Base-by-base conservation (phyloP, 2,888 invertebrate species). In the Ormia ochracea region DNA sequence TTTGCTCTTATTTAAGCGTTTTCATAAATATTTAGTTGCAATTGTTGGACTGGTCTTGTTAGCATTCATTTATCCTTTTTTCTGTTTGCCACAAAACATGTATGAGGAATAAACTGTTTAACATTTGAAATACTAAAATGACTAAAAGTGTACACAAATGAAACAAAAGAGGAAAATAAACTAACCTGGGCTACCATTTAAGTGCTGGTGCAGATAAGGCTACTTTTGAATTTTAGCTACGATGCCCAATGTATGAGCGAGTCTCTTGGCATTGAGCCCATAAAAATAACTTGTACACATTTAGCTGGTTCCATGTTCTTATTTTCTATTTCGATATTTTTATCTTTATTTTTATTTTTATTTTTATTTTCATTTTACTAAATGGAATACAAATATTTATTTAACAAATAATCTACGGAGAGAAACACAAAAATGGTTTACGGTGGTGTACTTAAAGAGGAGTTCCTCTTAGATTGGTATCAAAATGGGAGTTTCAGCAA, bases 181-280 rank as follows among this genome's bases (percentile, higher is more conserved):
- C 9, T 33, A 17, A 65, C 14, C 21, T 31, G 33, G 14, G 21
- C 4, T 41, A 31, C 21, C 19, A 66, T n/a, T 66, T 54, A 9
- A 41, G 54, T 23, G 19, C 7, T 59, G 38, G 14, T 21, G 31
- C 3, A 0, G 17, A 61, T n/a, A 50, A 41, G 41, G 41, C 21
- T 33, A 21, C 14, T 38, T 50, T 41, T 48, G n/a, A 5, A 10
- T 1, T 17, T 41, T 41, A 36, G 28, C 21, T 19, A 61, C n/a
- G 17, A 41, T n/a, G 45, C 9, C n/a, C 17, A 26, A 41, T 21
- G 23, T n/a, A 21, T 31, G 52, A 17, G 14, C 14, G 9, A 23
- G 45, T 14, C 1, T 65, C 56, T 73, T 73, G 65, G 56, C 65
- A 74, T 58, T 65, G 28, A 58, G 45, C 73, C 73, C 56, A 58